Evolutionary conservation across 2,888 invertebrate species (phyloP), one percentile per base, ranked within the genome.

Genomic region (Tachystola acroxantha): DNA sequence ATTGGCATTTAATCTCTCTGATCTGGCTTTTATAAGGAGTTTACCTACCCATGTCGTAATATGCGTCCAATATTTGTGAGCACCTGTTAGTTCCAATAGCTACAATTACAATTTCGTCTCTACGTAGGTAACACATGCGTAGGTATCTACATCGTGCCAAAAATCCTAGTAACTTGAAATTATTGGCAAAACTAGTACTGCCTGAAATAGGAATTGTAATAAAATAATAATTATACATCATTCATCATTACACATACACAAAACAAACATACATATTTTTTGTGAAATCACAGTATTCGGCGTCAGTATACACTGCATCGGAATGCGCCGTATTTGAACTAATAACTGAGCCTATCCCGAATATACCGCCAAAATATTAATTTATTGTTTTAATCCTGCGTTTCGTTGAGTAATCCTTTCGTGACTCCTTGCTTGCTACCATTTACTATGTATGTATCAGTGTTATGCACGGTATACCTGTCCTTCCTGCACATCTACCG

Each of bases 381-480:
- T 61, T 68, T 64, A 48, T 66, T 69, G 65, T 61, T 54, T 55
- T 53, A 46, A 51, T 77, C 76, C 73, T 70, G 56, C 68, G 64
- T 69, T 71, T 49, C 50, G 57, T 80, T 78, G 49, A 58, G 63
- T 68, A 67, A 60, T 73, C 73, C 75, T 74, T 59, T 67, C 58
- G 66, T 71, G 64, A 63, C 39, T 79, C 85, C 81, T 76, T 56
- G 84, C 84, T 84, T 84, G 84, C 78, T 79, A 69, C 68, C 57
- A 73, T 76, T 64, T 61, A 66, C 62, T 67, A 66, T 63, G 63
- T 71, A 56, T 61, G 53, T 63, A 59, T 63, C 66, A 66, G 73
- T 79, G 79, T 81, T 70, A 45, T 86, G 85, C 85, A 86, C 85
- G 85, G 65, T 74, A 78, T 69, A 74, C 75, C 77, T 73, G 57